Evolutionary conservation across 2,888 invertebrate genomes (phyloP).

Genomic region (Bursaphelenchus okinawaensis): DNA sequence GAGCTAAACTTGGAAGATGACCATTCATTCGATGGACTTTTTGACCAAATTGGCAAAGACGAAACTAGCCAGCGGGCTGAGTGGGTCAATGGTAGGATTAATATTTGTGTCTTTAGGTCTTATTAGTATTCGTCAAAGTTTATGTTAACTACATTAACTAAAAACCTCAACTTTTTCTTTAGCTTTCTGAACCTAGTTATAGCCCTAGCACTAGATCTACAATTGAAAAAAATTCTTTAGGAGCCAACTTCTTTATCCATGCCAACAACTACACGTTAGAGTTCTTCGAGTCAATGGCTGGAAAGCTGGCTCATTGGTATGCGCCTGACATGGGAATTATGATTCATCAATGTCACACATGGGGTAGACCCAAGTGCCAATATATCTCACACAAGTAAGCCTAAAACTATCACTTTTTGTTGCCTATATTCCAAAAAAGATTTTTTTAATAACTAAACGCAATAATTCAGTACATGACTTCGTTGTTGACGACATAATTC

Average conservation of each 20-base stretch:
- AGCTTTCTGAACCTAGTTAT: too few relatives aligned
- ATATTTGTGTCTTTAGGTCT: background rate
- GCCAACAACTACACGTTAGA: constrained; percentile 51
- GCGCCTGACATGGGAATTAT: constrained; percentile 57
- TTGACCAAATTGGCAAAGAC: constrained; percentile 54
- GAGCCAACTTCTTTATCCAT: constrained; percentile 55
- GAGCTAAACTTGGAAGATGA: constrained; percentile 51
- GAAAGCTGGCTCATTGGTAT: constrained; percentile 49
- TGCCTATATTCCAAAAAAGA: background rate
- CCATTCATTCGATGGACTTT: constrained; percentile 47
- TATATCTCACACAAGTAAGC: constrained; percentile 56
- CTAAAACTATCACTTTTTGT: background rate
- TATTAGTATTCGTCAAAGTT: too few relatives aligned
- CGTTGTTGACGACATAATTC: background rate
- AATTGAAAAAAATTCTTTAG: constrained; percentile 34
- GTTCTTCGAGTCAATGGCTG: constrained; percentile 53
- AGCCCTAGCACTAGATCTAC: too few relatives aligned
- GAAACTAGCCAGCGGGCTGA: constrained; percentile 47
- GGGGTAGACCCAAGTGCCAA: constrained; percentile 45
- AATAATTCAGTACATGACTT: background rate
- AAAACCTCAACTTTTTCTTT: too few relatives aligned
- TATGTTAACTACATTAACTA: too few relatives aligned
- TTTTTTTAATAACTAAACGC: too few relatives aligned
- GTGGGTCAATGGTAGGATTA: constrained; percentile 54
- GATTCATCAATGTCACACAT: constrained; percentile 57